Evolutionary conservation across 2,797 vertebrate genomes (phyloP).

Genomic region (Nyctalus aviator): DNA sequence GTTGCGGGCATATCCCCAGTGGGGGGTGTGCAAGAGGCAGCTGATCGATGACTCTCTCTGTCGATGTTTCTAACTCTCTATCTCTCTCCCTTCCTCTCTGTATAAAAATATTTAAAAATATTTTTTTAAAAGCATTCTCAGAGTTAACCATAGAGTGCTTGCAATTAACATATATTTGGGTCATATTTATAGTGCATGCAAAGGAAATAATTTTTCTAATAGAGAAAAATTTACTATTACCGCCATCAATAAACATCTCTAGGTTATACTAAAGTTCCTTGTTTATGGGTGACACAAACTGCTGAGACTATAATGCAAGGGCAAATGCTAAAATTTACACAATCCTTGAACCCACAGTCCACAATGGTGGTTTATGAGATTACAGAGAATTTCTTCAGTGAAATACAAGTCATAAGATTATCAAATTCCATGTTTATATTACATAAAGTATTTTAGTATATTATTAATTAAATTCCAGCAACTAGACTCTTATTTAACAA

Average conservation of each 20-base stretch:
- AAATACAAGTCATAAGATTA: constrained; percentile 6
- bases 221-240: constrained; percentile 22
- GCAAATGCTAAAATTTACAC: constrained; percentile 17
- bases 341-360: constrained; percentile 22
- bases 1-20: no score
- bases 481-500: constrained; percentile 18
- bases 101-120: no score
- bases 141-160: constrained; percentile 29
- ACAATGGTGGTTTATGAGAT: background rate
- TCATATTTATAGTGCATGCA: background rate
- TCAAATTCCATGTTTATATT: background rate
- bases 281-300: constrained; percentile 7
- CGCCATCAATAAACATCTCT: constrained; percentile 38
- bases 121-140: constrained; percentile 54
- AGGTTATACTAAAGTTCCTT: background rate
- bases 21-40: no score
- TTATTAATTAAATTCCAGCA: constrained; percentile 18
- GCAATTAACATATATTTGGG: constrained; percentile 36
- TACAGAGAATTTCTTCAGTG: background rate
- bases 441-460: background rate
- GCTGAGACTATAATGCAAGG: constrained; percentile 3
- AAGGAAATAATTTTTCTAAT: constrained; percentile 54
- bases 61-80: no score
- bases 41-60: no score
- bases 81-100: no score